Conservation (phyloP, 2,888 invertebrate species). For the Pasiphila rectangulata region DNA sequence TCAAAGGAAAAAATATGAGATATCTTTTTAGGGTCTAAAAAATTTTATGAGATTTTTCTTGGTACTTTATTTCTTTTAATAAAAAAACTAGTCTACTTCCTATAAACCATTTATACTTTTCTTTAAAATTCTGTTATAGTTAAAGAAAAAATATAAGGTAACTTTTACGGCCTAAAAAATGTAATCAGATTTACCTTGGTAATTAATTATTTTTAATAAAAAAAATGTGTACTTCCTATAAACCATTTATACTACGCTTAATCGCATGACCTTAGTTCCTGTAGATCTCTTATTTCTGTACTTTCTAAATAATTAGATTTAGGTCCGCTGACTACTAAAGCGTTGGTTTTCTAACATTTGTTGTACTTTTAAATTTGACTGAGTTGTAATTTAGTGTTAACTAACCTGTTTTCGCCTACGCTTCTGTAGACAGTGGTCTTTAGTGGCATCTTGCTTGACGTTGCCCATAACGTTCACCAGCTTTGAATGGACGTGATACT, state of each 20-base stretch:
- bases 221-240: no score
- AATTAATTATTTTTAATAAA: no score
- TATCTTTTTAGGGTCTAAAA: no score
- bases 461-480: slow-evolving; percentile 55
- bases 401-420: background rate
- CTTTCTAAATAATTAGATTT: slow-evolving; percentile 27
- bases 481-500: slow-evolving; percentile 67
- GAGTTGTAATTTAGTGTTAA: background rate
- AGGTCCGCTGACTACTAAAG: slow-evolving; percentile 27
- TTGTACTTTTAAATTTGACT: background rate
- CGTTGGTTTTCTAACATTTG: background rate
- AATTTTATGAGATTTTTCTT: no score
- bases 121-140: no score
- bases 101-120: no score
- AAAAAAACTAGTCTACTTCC: no score
- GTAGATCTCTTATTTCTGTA: slow-evolving; percentile 29
- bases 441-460: slow-evolving; percentile 39
- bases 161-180: no score
- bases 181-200: no score
- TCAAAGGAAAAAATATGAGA: no score
- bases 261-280: slow-evolving; percentile 45
- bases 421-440: slow-evolving; percentile 13
- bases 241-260: slow-evolving; percentile 33
- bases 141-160: no score
- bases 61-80: no score